These are phyloP conservation scores for Drosophila robusta DNA, from an alignment of 2,888 invertebrate species.

Conservation along the genomic window DNA sequence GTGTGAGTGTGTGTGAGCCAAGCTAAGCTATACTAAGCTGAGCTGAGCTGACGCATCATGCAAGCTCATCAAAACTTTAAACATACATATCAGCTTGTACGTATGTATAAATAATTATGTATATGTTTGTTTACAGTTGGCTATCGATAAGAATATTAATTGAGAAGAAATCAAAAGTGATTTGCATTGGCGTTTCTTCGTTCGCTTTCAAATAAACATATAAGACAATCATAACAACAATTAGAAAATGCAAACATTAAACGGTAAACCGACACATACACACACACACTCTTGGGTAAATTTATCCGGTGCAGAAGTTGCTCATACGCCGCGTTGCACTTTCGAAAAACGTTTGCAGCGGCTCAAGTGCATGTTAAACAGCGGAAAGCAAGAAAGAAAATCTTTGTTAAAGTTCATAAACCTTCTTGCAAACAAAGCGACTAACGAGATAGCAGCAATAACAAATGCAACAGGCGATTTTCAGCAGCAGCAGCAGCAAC, in stretches of 20 bases:
- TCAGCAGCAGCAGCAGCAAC: slow-evolving; percentile 25
- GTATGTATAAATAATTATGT: slow-evolving; percentile 6
- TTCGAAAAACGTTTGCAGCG: slow-evolving; percentile 51
- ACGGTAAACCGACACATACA: slow-evolving; percentile 14
- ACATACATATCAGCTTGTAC: slow-evolving; percentile 17
- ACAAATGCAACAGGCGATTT: slow-evolving; percentile 53
- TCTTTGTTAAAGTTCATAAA: slow-evolving; percentile 81
- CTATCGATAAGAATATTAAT: slow-evolving; percentile 76
- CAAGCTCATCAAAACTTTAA: slow-evolving; percentile 40
- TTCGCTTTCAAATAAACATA: slow-evolving; percentile 18
- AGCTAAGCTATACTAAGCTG: slow-evolving; percentile 20
- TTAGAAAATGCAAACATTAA: slow-evolving; percentile 64
- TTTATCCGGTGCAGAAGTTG: slow-evolving; percentile 49
- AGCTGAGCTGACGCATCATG: slow-evolving; percentile 51
- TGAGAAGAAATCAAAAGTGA: slow-evolving; percentile 75
- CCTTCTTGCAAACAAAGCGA: slow-evolving; percentile 69
- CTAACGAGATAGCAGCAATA: slow-evolving; percentile 45
- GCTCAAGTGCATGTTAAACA: slow-evolving; percentile 54
- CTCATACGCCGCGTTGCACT: slow-evolving; percentile 76
- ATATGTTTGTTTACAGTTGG: neutral
- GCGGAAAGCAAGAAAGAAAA: slow-evolving; percentile 54
- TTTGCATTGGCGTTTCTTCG: slow-evolving; percentile 32
- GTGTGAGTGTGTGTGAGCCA: slow-evolving; percentile 27
- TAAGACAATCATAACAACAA: slow-evolving; percentile 47
- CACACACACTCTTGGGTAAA: slow-evolving; percentile 10